These are phyloP conservation scores for Hydrochoerus hydrochaeris DNA, from an alignment of 2,113 vertebrate genomes.

Conservation along the genomic window DNA sequence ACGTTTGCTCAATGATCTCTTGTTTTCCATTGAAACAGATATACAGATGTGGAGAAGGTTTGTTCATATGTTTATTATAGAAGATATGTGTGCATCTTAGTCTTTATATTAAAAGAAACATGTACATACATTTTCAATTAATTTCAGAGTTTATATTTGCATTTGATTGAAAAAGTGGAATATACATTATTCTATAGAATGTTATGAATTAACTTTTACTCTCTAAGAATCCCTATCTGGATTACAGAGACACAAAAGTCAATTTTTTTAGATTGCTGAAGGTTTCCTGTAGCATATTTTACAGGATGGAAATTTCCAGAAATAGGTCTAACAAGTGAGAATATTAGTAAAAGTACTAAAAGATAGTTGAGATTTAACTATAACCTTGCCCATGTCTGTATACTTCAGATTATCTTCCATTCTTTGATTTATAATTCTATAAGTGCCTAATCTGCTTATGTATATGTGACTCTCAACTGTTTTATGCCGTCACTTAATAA, in stretches of 20 bases:
- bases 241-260: conserved; percentile 11
- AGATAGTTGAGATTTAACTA: not conserved
- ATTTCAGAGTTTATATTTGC: not conserved
- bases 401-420: not conserved
- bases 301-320: not conserved
- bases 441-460: not conserved
- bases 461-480: conserved; percentile 3
- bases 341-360: conserved; percentile 15
- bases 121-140: not conserved
- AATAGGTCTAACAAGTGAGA: not conserved
- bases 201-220: conserved; percentile 53
- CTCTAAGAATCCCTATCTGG: not conserved
- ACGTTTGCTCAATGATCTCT: conserved; percentile 96
- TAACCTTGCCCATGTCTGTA: not conserved
- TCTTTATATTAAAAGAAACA: conserved; percentile 49
- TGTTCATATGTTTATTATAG: conserved; percentile 15
- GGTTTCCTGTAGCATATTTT: conserved; percentile 39
- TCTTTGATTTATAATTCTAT: conserved; percentile 53
- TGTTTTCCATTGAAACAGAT: conserved; percentile 98
- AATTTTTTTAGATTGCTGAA: not conserved
- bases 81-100: not conserved
- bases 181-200: not conserved
- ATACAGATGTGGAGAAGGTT: conserved; percentile 99
- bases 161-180: conserved; percentile 44
- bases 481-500: conserved; percentile 33